Percentiles rank a stretch among this genome's conserved stretches.
phyloP scores from a whole-genome alignment of 2,797 vertebrate species.

The Cyprinella venusta region DNA sequence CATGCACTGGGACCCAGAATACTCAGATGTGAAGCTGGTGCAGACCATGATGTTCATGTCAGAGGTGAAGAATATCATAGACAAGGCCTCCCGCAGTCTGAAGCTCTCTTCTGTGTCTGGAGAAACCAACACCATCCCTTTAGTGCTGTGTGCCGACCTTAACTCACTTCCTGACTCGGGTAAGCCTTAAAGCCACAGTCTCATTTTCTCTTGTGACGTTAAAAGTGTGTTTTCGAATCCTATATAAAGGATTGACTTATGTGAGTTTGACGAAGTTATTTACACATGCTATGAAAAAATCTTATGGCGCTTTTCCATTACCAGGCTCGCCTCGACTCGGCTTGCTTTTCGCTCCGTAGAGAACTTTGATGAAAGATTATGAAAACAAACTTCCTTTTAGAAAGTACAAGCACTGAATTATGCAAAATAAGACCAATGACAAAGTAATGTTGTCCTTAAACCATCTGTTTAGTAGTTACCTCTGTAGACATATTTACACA shows the following conservation, averaged over 20 bases:
- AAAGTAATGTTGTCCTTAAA: not conserved
- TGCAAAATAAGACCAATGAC: not conserved
- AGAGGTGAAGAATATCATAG: constrained; percentile 96
- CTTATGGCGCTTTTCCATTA: too few species aligned
- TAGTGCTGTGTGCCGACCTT: constrained; percentile 97
- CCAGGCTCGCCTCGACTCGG: too few species aligned
- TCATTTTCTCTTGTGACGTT: not conserved
- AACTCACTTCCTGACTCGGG: constrained; percentile 98
- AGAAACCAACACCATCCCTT: constrained; percentile 91
- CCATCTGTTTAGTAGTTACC: not conserved
- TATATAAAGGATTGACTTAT: not conserved
- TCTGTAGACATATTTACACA: not conserved
- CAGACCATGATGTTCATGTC: constrained; percentile 99
- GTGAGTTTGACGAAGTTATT: not conserved
- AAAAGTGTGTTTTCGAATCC: not conserved
- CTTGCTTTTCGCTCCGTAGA: too few species aligned
- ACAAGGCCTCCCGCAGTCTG: constrained; percentile 93
- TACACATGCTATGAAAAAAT: not conserved
- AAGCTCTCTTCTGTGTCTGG: constrained; percentile 86
- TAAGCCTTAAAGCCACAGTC: constrained; percentile 68
- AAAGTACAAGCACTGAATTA: not conserved
- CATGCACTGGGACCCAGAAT: constrained; percentile 99
- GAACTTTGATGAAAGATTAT: not conserved
- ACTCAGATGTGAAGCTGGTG: constrained; percentile 95
- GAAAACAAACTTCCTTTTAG: not conserved